Evolutionary conservation across 2,113 vertebrate species (phyloP).

Genomic region (Paramormyrops kingsleyae): DNA sequence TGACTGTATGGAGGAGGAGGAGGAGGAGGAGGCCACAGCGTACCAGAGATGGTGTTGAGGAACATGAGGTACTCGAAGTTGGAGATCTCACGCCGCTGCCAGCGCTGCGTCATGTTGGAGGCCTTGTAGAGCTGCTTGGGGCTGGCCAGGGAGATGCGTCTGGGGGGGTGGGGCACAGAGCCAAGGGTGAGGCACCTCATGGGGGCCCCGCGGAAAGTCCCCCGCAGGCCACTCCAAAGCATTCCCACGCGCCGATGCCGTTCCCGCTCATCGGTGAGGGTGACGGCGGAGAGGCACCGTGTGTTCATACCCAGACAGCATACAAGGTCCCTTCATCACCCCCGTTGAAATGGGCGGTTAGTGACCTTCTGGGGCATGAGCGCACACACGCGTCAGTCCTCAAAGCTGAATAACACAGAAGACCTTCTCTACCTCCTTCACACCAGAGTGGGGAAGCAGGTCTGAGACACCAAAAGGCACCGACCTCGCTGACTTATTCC

Average conservation of each 20-base stretch:
- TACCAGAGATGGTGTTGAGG: constrained; percentile 91
- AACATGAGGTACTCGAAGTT: constrained; percentile 98
- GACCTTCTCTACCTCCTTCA: background rate
- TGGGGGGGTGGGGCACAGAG: constrained; percentile 36
- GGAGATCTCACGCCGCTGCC: constrained; percentile 94
- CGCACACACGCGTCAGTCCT: background rate
- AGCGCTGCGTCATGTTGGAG: constrained; percentile 92
- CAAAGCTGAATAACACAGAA: background rate
- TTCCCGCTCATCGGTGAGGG: background rate
- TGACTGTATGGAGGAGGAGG: background rate
- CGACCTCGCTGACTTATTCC: background rate
- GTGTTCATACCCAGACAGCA: background rate
- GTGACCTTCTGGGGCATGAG: background rate
- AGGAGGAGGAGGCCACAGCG: background rate
- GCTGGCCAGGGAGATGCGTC: constrained; percentile 87
- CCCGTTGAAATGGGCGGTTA: background rate
- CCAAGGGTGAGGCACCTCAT: background rate
- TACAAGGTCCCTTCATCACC: background rate
- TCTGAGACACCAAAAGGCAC: background rate
- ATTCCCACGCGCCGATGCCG: background rate
- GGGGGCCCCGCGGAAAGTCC: background rate
- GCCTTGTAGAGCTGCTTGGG: constrained; percentile 94
- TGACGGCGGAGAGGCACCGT: background rate
- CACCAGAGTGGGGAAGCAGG: background rate
- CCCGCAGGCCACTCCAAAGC: background rate